Conservation (phyloP, 2,797 vertebrate species). For the Xerus rutilus region DNA sequence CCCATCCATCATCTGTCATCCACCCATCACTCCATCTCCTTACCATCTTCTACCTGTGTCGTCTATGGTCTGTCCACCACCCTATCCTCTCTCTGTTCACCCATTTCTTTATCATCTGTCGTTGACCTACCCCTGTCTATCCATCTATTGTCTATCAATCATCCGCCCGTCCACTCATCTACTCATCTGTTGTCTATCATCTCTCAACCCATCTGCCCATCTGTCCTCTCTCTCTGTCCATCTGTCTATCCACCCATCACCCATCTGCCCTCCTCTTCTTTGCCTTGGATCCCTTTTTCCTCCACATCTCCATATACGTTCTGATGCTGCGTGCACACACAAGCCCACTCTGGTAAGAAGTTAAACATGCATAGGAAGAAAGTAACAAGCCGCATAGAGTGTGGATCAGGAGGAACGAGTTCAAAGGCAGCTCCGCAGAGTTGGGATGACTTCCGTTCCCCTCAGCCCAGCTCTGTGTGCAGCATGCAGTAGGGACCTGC, state of each 20-base stretch:
- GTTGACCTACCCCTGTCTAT: neutral
- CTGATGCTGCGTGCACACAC: rapidly evolving
- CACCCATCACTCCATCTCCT: neutral
- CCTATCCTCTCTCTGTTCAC: no score
- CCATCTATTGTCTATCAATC: neutral
- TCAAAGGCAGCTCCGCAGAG: rapidly evolving
- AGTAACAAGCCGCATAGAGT: no score
- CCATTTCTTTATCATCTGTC: neutral
- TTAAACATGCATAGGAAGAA: neutral
- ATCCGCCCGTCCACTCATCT: no score
- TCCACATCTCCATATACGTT: neutral
- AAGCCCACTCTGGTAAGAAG: neutral
- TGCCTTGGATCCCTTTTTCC: neutral
- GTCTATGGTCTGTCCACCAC: no score
- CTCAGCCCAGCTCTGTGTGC: neutral
- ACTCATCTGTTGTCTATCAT: neutral
- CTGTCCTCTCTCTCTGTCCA: neutral
- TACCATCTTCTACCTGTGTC: no score
- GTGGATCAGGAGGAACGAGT: rapidly evolving
- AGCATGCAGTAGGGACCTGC: no score
- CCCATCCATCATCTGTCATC: neutral
- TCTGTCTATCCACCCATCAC: neutral
- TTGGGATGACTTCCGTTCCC: neutral
- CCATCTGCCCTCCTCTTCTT: neutral
- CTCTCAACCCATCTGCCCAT: no score